Percentiles rank a stretch among this genome's conserved stretches.
These are phyloP conservation scores for Agrotis exclamationis DNA, from an alignment of 2,888 invertebrate genomes.

Conservation along the genomic window DNA sequence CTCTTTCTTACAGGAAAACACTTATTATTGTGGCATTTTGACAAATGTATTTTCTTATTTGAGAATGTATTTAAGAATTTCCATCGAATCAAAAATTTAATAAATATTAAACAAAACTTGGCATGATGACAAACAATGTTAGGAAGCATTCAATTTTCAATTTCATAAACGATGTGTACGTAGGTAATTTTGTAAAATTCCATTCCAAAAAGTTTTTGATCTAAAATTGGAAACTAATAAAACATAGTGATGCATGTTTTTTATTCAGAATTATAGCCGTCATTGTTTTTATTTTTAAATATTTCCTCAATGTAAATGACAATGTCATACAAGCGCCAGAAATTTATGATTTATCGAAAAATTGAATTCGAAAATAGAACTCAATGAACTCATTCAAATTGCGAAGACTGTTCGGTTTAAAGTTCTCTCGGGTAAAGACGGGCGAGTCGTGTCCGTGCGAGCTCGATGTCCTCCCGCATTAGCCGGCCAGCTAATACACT, in stretches of 20 bases:
- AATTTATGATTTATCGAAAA: background rate
- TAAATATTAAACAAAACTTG: conserved; percentile 51
- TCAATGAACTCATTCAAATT: conserved; percentile 52
- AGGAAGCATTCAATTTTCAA: conserved; percentile 51
- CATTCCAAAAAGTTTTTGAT: conserved; percentile 35
- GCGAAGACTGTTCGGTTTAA: conserved; percentile 54
- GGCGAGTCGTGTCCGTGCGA: conserved; percentile 70
- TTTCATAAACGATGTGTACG: conserved; percentile 32
- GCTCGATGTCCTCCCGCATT: conserved; percentile 77
- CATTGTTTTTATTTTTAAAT: background rate
- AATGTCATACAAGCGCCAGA: too few species aligned
- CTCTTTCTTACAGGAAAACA: conserved; percentile 43
- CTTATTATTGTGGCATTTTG: conserved; percentile 55
- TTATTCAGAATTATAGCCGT: background rate
- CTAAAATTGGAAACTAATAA: conserved; percentile 11
- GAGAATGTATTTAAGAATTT: conserved; percentile 54
- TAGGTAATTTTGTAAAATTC: conserved; percentile 27
- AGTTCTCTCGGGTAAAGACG: conserved; percentile 57
- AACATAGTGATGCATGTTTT: background rate
- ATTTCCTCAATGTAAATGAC: too few species aligned
- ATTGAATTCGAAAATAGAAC: conserved; percentile 51
- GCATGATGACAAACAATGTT: conserved; percentile 58
- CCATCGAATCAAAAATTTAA: conserved; percentile 48
- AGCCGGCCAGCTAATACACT: conserved; percentile 80
- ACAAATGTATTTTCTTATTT: conserved; percentile 57